Evolutionary conservation across 2,113 vertebrate species (phyloP).

Genomic region (Tyto alba): DNA sequence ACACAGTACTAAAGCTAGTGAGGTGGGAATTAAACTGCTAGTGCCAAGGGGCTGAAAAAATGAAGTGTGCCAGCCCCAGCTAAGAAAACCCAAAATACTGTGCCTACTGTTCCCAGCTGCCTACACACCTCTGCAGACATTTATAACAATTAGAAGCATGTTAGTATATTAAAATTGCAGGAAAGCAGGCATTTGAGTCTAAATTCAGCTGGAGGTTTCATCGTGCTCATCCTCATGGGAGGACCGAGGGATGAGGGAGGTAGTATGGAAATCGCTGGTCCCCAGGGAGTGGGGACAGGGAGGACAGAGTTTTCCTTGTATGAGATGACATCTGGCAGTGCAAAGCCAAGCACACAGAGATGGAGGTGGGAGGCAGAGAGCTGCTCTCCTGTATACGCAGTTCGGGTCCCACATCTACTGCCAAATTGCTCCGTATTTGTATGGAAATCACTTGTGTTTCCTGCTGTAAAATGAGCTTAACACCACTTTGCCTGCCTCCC

Average conservation of each 20-base stretch:
- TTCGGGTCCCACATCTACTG: background rate
- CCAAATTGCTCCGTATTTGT: background rate
- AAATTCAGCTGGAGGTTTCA: background rate
- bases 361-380: background rate
- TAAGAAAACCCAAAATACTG: background rate
- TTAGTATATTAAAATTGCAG: background rate
- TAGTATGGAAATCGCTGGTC: background rate
- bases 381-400: background rate
- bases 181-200: background rate
- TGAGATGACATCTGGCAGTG: background rate
- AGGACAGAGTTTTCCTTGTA: background rate
- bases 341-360: background rate
- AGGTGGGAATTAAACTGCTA: background rate
- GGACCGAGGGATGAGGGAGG: background rate
- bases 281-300: fast-evolving
- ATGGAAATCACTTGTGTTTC: background rate
- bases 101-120: background rate
- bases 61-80: background rate
- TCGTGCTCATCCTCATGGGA: fast-evolving
- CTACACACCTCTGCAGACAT: background rate
- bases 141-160: background rate
- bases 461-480: conserved; percentile 42
- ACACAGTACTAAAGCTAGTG: background rate
- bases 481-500: background rate
- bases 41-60: background rate